Conservation (phyloP, 1,140 invertebrate genomes). For the Lepidurus apus region DNA sequence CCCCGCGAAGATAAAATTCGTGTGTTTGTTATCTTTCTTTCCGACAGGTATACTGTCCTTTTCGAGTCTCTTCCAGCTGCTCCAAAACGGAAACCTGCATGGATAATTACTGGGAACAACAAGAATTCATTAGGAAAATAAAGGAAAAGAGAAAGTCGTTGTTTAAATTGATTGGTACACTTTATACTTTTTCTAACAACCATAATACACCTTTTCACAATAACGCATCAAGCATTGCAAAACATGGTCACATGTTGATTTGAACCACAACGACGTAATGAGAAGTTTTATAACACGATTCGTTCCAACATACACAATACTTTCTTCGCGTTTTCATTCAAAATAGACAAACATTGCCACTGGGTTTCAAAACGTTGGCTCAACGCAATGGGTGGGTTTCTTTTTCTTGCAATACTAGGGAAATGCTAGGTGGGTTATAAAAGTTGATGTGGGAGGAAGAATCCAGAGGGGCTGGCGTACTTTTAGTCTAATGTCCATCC, state of each 20-base stretch:
- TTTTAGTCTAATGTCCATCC: background rate
- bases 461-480: no score
- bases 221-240: slow-evolving; percentile 8
- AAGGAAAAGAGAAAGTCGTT: background rate
- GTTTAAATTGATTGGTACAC: background rate
- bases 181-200: slow-evolving; percentile 16
- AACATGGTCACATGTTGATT: background rate
- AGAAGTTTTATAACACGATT: background rate
- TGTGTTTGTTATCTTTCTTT: no score
- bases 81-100: background rate
- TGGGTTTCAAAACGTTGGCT: slow-evolving; percentile 5
- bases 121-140: background rate
- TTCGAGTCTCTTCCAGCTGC: background rate
- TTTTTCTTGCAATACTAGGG: background rate
- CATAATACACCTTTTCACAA: background rate
- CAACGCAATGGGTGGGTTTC: slow-evolving; percentile 5
- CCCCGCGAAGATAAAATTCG: no score
- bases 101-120: background rate
- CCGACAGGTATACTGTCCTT: background rate
- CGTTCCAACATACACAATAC: background rate
- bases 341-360: background rate
- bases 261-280: background rate
- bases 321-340: background rate
- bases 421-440: background rate
- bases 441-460: background rate